phyloP scores from a whole-genome alignment of 1,140 invertebrate genomes.

The Procambarus virginalis region DNA sequence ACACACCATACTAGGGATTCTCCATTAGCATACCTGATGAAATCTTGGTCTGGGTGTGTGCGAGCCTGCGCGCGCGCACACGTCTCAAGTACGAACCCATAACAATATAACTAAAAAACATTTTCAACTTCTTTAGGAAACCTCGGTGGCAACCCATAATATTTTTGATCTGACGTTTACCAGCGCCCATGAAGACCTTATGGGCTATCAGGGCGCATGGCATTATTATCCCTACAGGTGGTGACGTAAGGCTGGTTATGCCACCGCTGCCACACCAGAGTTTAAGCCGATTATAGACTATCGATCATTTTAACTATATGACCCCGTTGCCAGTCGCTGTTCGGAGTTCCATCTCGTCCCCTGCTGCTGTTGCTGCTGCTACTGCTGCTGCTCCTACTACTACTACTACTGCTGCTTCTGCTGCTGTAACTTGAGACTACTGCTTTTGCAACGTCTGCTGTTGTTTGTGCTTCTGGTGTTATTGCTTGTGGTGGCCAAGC shows the following conservation, averaged over 20 bases:
- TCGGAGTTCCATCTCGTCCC: too few species aligned
- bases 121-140: not conserved
- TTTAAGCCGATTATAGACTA: conserved; percentile 3
- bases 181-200: not conserved
- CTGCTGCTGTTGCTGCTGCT: too few species aligned
- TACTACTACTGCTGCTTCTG: too few species aligned
- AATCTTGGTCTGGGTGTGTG: not conserved
- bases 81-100: not conserved
- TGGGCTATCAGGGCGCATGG: not conserved
- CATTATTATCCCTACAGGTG: not conserved
- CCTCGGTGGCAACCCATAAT: not conserved
- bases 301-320: conserved; percentile 5
- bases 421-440: too few species aligned
- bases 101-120: not conserved
- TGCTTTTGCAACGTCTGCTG: too few species aligned
- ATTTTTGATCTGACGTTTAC: not conserved
- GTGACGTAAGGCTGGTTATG: not conserved
- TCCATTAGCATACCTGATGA: too few species aligned
- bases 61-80: not conserved
- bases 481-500: too few species aligned
- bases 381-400: too few species aligned
- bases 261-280: not conserved
- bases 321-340: not conserved
- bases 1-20: too few species aligned
- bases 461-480: too few species aligned